Base-by-base conservation (phyloP, 2,113 vertebrate genomes). In the Dipodomys spectabilis region DNA sequence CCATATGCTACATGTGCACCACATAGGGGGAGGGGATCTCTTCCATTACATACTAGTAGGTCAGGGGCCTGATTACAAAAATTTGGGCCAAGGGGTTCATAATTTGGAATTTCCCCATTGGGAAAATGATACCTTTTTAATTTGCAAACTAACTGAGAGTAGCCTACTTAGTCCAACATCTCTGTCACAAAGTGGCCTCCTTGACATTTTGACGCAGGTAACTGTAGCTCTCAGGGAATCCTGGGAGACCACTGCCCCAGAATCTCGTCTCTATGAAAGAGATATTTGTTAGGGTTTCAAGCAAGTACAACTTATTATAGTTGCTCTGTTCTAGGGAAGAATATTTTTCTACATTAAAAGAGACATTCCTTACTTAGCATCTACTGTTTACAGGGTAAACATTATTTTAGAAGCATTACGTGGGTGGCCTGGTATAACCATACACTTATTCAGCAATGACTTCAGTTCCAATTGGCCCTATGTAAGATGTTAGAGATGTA, bases 151-250 rank as follows among this genome's bases (percentile, higher is more conserved):
- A 79, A 86, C 62, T 5, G 22, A 81, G 57, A 90, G 81, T 88
- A 94, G 87, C 91, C 90, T 94, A 94, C 85, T 92, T 96, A 93
- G 72, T 77, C 79, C 75, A 91, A 69, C 82, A 69, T 88, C 82
- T 79, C 94, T 93, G 77, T 94, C 78, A 85, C 2, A 64, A 82
- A 91, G 88, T 90, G 84, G 60, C 69, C 85, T 80, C 57, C 87
- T 86, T 81, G 84, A 77, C 1, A n/a, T 77, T 86, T 62, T 94
- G 95, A 95, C 15, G 19, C 35, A 95, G 75, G 49, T 20, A 53
- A 69, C 32, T 57, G 16, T 74, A 62, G 69, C 39, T 95, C 78
- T 90, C 39, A 22, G 64, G 44, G 74, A 93, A 84, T 89, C 81
- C 83, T 89, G 73, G 80, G 94, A 93, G 84, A 90, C 32, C 82